Conservation (phyloP, 2,888 invertebrate genomes). For the Xanthorhoe designata region DNA sequence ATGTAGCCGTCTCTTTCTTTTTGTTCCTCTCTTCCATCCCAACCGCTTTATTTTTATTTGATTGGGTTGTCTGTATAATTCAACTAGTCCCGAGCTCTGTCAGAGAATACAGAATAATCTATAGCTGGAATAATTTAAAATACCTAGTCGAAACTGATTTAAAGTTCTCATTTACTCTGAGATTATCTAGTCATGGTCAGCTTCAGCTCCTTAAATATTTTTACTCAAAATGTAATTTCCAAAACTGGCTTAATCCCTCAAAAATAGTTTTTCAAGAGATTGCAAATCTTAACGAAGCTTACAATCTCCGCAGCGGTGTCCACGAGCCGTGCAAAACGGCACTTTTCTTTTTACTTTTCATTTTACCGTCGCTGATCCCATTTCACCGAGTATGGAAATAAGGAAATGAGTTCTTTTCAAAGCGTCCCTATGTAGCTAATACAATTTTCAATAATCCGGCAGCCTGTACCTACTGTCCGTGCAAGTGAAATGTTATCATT, state of each 20-base stretch:
- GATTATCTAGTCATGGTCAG: background rate
- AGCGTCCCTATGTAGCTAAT: constrained; percentile 37
- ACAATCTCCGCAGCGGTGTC: constrained; percentile 21
- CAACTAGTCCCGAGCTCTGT: constrained; percentile 6
- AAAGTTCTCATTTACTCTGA: background rate
- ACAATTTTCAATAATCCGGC: constrained; percentile 41
- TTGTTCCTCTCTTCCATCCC: constrained; percentile 43
- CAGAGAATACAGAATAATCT: background rate
- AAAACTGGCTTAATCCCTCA: constrained; percentile 2
- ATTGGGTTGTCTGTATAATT: constrained; percentile 48
- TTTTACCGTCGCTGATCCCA: constrained; percentile 27
- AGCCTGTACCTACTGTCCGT: constrained; percentile 18
- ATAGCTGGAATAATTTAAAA: background rate
- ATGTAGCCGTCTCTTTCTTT: constrained; percentile 58
- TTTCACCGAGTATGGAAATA: constrained; percentile 35
- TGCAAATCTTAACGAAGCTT: constrained; percentile 23
- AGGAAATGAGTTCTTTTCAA: constrained; percentile 35
- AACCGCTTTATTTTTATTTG: constrained; percentile 46
- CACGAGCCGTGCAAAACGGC: constrained; percentile 24
- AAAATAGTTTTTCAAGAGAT: constrained; percentile 14
- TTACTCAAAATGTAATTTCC: no score
- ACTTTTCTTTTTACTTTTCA: constrained; percentile 30
- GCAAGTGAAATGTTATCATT: constrained; percentile 24
- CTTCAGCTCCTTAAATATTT: no score
- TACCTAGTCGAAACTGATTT: no score